Base-by-base conservation (phyloP, 2,888 invertebrate species). In the Archips xylosteana region DNA sequence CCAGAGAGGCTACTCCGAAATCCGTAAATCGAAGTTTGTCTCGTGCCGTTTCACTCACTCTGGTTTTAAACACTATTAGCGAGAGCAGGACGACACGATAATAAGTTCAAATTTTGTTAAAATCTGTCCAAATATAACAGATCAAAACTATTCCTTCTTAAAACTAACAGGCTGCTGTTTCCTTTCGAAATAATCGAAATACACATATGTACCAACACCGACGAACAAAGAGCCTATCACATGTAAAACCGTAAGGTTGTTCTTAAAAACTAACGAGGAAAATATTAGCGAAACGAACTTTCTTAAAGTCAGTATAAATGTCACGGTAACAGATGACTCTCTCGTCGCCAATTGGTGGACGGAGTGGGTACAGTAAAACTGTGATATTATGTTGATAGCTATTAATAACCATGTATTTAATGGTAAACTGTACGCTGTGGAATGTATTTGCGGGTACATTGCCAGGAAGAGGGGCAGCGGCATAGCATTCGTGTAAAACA, bases 231-330 rank as follows among this genome's bases (percentile, higher is more conserved):
- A 87, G 2, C 94, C 94, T 36, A 90, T 15, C 1, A 89, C 80
- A 80, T 94, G 94, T 67, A 87, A 87, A 45, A 84, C 10, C 15
- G 92, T 93, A 45, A 94, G 80, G 82, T 86, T 92, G 81, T 89
- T 94, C 82, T 93, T 93, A 88, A 94, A 94, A 78, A 92, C 82
- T 81, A 93, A 4, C 0, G 92, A 85, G 0, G 94, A 94, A 78
- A 94, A 83, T 63, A 94, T 63, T 2, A 94, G 77, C 5, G 94
- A 94, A 0, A 89, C 75, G 80, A 94, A 94, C 72, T 91, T 94
- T 74, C 94, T 88, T 75, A 94, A 66, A 51, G 94, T 94, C 51
- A 94, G 75, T 78, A 94, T 90, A 78, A 93, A 92, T 15, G 92
- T 90, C 0, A 94, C 91, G 0, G 93, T 94, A 0, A 91, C 91